A percentile compares a stretch with the other conserved stretches of the same genome.
phyloP scores from a whole-genome alignment of 1,140 invertebrate species.

The Ladona fulva region DNA sequence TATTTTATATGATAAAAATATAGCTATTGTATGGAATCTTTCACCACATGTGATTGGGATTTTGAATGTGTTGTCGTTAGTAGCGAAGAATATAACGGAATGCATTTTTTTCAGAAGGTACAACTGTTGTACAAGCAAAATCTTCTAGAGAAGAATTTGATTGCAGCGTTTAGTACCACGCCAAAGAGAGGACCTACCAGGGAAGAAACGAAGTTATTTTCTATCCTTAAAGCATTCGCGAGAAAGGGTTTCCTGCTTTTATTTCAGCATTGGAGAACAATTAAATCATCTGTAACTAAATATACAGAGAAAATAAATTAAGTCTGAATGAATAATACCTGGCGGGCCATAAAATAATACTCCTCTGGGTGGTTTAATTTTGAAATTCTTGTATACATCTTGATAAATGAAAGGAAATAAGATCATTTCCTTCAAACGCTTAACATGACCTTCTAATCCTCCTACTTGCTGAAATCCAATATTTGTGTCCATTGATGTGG shows the following conservation, averaged over 20 bases:
- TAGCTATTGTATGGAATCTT: no score
- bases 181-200: no score
- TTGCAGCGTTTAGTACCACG: no score
- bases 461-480: constrained; percentile 38
- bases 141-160: no score
- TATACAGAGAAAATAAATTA: no score
- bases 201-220: background rate
- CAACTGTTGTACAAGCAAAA: no score
- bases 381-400: constrained; percentile 56
- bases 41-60: no score
- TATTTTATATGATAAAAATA: no score
- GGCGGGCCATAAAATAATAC: constrained; percentile 69
- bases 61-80: no score
- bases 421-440: constrained; percentile 61
- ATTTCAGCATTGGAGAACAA: background rate
- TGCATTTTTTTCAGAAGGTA: no score
- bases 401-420: constrained; percentile 61
- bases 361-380: constrained; percentile 58
- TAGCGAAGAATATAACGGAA: no score
- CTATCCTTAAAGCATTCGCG: background rate
- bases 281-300: background rate
- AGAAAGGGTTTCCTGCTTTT: background rate
- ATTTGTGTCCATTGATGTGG: background rate
- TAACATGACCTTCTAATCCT: constrained; percentile 56
- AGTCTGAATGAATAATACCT: constrained; percentile 42